Evolutionary conservation across 2,888 invertebrate species (phyloP).

Genomic region (Anorthoa munda): DNA sequence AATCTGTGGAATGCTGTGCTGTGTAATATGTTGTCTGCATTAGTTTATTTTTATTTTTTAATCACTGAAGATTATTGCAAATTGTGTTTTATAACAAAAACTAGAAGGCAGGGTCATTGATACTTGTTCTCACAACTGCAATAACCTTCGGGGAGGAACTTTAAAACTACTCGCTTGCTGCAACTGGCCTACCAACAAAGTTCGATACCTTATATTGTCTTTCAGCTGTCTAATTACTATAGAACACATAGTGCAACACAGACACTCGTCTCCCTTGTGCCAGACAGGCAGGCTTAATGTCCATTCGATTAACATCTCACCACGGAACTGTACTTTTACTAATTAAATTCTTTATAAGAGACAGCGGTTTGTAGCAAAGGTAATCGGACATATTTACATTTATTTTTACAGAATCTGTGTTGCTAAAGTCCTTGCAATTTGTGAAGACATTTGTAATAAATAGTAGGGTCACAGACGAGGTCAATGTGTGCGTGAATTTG

Average conservation of each 20-base stretch:
- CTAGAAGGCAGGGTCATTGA: conserved; percentile 64
- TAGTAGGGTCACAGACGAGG: conserved; percentile 43
- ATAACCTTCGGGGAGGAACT: conserved; percentile 72
- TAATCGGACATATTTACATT: conserved; percentile 35
- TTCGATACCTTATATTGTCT: conserved; percentile 53
- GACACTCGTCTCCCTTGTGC: conserved; percentile 37
- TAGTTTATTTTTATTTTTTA: conserved; percentile 64
- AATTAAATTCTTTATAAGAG: conserved; percentile 50
- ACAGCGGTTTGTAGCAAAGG: conserved; percentile 40
- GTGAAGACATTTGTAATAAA: conserved; percentile 39
- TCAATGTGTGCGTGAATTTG: conserved; percentile 43
- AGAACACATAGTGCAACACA: conserved; percentile 56
- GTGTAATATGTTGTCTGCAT: conserved; percentile 68
- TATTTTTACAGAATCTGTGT: conserved; percentile 48
- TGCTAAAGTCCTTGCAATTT: conserved; percentile 38
- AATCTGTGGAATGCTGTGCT: conserved; percentile 85
- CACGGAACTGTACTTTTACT: conserved; percentile 44
- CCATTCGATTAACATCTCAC: conserved; percentile 33
- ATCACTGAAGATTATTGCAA: conserved; percentile 75
- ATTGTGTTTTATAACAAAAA: conserved; percentile 68
- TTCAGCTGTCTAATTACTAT: conserved; percentile 47
- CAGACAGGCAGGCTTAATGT: conserved; percentile 42
- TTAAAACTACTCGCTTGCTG: conserved; percentile 67
- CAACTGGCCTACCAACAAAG: conserved; percentile 58
- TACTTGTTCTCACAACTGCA: conserved; percentile 73